phyloP scores from a whole-genome alignment of 2,797 vertebrate species.

The Lagodon rhomboides region DNA sequence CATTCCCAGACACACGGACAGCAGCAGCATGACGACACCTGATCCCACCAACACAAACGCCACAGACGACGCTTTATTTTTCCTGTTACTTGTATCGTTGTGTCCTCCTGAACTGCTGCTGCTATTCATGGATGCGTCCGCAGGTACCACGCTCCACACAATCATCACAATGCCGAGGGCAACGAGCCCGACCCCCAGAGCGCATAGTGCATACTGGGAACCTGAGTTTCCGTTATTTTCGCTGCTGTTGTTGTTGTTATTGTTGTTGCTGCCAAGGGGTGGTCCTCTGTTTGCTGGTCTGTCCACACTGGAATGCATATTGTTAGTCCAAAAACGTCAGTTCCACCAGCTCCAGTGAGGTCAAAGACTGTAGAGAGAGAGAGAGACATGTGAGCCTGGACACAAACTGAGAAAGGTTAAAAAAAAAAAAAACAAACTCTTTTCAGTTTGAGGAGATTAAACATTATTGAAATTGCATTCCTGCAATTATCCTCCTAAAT shows the following conservation, averaged over 20 bases:
- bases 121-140: slow-evolving; percentile 70
- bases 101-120: slow-evolving; percentile 65
- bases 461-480: no score
- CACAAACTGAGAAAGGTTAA: not conserved
- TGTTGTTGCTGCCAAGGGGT: not conserved
- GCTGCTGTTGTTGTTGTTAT: slow-evolving; percentile 46
- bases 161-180: slow-evolving; percentile 96
- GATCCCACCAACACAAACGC: slow-evolving; percentile 93
- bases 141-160: slow-evolving; percentile 94
- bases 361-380: slow-evolving; percentile 53
- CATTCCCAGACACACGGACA: slow-evolving; percentile 92
- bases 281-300: slow-evolving; percentile 17
- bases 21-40: slow-evolving; percentile 90
- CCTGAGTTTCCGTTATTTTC: slow-evolving; percentile 83
- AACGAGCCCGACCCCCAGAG: slow-evolving; percentile 94
- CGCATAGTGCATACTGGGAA: slow-evolving; percentile 94
- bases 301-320: slow-evolving; percentile 71
- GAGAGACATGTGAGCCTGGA: not conserved
- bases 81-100: not conserved
- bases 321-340: slow-evolving; percentile 35
- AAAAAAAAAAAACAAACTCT: not conserved
- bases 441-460: no score
- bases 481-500: no score
- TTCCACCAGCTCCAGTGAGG: slow-evolving; percentile 40
- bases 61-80: slow-evolving; percentile 91